phyloP scores from a whole-genome alignment of 2,888 invertebrate species.

The Xestia rhomboidea region DNA sequence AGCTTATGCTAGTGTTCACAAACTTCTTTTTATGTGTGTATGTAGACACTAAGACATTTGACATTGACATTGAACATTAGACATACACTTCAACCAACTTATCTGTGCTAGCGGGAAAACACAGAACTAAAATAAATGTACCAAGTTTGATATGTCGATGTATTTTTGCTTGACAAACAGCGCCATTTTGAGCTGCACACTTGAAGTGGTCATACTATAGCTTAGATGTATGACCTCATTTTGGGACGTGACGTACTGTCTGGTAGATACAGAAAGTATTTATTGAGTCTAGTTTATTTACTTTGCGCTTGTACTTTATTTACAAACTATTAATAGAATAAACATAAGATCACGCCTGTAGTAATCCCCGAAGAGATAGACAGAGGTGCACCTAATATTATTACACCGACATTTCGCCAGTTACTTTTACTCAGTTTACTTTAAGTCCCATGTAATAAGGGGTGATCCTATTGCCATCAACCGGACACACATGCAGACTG shows the following conservation, averaged over 20 bases:
- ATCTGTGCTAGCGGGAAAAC: not conserved
- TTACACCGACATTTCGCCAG: no score
- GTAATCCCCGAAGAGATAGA: no score
- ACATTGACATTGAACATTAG: slow-evolving; percentile 37
- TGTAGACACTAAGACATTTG: not conserved
- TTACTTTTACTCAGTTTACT: no score
- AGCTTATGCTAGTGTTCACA: no score
- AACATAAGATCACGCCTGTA: not conserved
- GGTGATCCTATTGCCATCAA: no score
- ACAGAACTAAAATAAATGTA: not conserved
- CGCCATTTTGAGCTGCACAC: not conserved
- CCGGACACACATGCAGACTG: no score
- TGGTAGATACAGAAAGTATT: not conserved
- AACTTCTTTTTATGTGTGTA: no score
- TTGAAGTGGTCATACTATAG: not conserved
- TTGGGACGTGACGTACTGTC: not conserved
- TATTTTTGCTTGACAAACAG: no score
- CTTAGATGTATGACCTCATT: slow-evolving; percentile 14
- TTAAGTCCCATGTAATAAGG: no score
- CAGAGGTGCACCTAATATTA: no score
- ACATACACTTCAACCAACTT: not conserved
- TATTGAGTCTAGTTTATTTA: not conserved
- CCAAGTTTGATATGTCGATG: not conserved
- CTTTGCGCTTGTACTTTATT: not conserved
- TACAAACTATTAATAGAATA: not conserved